Percentiles rank a stretch among this genome's conserved stretches.
Conservation (phyloP, 2,797 vertebrate species). For the Sebastiscus albofasciatus region DNA sequence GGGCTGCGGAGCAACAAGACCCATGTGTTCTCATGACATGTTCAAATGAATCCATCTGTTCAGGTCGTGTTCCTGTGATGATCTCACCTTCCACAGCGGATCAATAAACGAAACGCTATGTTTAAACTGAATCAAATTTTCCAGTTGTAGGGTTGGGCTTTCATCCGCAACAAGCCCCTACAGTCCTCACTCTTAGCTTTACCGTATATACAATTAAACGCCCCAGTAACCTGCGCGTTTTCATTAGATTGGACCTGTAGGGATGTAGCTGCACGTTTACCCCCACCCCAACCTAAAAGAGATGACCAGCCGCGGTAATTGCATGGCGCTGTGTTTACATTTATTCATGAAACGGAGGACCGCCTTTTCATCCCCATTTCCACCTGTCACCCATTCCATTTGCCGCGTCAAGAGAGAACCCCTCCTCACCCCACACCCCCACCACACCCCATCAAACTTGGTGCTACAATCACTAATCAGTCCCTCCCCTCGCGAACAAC, state of each 20-base stretch:
- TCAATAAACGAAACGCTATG: constrained; percentile 88
- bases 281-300: constrained; percentile 70
- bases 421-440: constrained; percentile 76
- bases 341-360: constrained; percentile 93
- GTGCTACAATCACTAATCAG: constrained; percentile 72
- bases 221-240: constrained; percentile 89
- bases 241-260: constrained; percentile 85
- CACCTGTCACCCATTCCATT: constrained; percentile 96
- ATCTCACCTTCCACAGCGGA: constrained; percentile 74
- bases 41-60: constrained; percentile 84
- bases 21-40: constrained; percentile 77
- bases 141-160: constrained; percentile 81
- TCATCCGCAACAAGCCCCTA: constrained; percentile 75
- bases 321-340: constrained; percentile 92
- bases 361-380: constrained; percentile 88
- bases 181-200: constrained; percentile 75
- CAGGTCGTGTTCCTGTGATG: constrained; percentile 75
- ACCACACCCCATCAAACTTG: constrained; percentile 67
- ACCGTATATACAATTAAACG: constrained; percentile 89
- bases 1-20: constrained; percentile 67
- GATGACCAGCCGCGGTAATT: constrained; percentile 86
- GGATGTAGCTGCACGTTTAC: constrained; percentile 64
- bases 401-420: constrained; percentile 87
- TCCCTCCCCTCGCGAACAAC: constrained; percentile 49
- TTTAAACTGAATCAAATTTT: constrained; percentile 89